These are phyloP conservation scores for Aphidoletes aphidimyza DNA, from an alignment of 2,888 invertebrate genomes.

Conservation along the genomic window DNA sequence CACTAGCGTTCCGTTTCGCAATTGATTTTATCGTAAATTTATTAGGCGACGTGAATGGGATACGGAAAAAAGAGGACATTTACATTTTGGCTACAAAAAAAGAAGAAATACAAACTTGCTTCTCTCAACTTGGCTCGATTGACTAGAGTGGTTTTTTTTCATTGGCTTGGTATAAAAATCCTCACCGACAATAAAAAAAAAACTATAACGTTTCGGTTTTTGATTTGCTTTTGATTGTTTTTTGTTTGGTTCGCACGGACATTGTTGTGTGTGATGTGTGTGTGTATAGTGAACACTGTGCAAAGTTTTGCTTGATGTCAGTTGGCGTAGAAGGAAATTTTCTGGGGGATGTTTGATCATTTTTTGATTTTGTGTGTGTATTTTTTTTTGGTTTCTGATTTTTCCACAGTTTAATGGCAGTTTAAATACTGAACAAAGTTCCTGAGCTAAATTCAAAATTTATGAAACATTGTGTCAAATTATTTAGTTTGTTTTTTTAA, in stretches of 20 bases:
- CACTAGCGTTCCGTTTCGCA: not conserved
- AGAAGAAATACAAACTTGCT: not conserved
- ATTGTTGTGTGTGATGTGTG: constrained; percentile 44
- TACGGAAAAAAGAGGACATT: constrained; percentile 29
- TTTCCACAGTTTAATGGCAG: not conserved
- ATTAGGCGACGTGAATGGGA: not conserved
- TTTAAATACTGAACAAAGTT: not conserved
- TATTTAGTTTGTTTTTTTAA: not conserved
- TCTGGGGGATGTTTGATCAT: constrained; percentile 37
- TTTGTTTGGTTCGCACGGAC: not conserved
- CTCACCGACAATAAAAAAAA: too few relatives aligned
- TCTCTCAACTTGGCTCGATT: not conserved
- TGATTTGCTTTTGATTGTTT: not conserved
- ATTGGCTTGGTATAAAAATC: too few relatives aligned
- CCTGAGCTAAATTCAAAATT: constrained; percentile 11
- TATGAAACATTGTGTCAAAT: not conserved
- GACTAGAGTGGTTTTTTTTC: not conserved
- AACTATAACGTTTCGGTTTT: not conserved
- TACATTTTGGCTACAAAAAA: not conserved
- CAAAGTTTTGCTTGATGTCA: not conserved
- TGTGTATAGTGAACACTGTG: constrained; percentile 39
- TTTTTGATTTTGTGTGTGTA: not conserved
- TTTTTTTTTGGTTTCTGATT: not conserved
- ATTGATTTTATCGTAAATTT: not conserved
- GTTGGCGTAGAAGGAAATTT: constrained; percentile 52